Evolutionary conservation across 2,113 vertebrate species (phyloP).

Genomic region (Orycteropus afer): DNA sequence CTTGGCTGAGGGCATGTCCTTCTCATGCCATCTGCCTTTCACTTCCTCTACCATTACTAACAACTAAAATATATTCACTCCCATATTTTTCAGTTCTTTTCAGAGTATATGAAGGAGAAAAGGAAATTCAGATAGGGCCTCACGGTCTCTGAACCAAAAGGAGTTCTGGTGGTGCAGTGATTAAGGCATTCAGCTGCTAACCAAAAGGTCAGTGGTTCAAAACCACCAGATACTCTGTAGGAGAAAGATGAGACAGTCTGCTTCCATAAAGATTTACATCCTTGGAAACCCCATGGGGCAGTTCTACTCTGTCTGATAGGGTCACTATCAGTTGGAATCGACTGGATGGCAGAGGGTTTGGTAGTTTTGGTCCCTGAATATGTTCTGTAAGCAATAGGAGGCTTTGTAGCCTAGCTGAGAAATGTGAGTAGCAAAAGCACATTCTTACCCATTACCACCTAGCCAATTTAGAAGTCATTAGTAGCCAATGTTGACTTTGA

Average conservation of each 20-base stretch:
- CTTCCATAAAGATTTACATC: no score
- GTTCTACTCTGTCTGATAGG: no score
- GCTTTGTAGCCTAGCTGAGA: not conserved
- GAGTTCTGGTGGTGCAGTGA: no score
- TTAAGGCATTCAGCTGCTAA: no score
- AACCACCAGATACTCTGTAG: no score
- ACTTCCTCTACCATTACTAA: slow-evolving; percentile 18
- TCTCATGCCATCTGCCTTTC: not conserved
- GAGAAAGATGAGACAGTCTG: no score
- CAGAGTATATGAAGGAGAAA: not conserved
- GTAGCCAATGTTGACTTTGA: not conserved
- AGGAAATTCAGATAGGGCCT: not conserved
- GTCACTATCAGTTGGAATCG: no score
- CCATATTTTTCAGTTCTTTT: not conserved
- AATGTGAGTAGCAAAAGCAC: not conserved
- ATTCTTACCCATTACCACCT: not conserved
- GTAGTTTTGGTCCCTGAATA: not conserved
- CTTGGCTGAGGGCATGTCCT: not conserved
- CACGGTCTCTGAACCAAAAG: not conserved
- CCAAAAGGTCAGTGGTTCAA: no score
- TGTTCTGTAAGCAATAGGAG: not conserved
- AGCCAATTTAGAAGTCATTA: not conserved
- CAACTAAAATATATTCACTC: not conserved
- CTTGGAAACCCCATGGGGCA: no score
- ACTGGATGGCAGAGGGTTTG: no score